Conservation (phyloP, 1,140 invertebrate species). For the Agrypnia vestita region DNA sequence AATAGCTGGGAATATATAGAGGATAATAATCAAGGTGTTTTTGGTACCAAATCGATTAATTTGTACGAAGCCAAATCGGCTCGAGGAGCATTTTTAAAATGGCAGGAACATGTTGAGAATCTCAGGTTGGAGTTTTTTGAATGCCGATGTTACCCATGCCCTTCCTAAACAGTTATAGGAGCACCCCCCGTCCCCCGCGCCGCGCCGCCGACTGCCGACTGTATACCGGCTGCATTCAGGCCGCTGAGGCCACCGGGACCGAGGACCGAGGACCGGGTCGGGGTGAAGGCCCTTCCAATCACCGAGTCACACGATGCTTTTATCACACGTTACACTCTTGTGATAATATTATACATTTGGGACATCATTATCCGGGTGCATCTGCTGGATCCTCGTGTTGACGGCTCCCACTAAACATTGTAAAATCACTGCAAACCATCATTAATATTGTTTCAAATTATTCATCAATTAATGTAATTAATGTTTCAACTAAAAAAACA, state of each 20-base stretch:
- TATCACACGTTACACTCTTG: neutral
- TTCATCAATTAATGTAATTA: no score
- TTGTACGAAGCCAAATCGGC: neutral
- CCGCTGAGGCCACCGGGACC: neutral
- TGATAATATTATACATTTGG: no score
- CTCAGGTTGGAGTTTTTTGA: constrained; percentile 22
- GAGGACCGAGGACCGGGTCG: neutral
- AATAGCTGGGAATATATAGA: no score
- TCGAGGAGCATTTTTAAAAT: no score
- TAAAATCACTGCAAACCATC: no score
- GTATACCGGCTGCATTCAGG: constrained; percentile 29
- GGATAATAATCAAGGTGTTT: no score
- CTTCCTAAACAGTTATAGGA: constrained; percentile 42
- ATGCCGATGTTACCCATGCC: constrained; percentile 43
- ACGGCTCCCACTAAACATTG: no score
- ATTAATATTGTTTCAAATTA: no score
- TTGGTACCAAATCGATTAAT: no score
- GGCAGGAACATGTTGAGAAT: neutral
- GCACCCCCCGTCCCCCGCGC: neutral
- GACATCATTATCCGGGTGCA: no score
- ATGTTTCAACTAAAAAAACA: no score
- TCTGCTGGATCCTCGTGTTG: no score
- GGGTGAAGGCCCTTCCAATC: neutral
- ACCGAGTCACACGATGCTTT: neutral
- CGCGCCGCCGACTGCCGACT: constrained; percentile 15